These are phyloP conservation scores for Phaenicophaeus curvirostris DNA, from an alignment of 2,797 vertebrate genomes.

Conservation along the genomic window DNA sequence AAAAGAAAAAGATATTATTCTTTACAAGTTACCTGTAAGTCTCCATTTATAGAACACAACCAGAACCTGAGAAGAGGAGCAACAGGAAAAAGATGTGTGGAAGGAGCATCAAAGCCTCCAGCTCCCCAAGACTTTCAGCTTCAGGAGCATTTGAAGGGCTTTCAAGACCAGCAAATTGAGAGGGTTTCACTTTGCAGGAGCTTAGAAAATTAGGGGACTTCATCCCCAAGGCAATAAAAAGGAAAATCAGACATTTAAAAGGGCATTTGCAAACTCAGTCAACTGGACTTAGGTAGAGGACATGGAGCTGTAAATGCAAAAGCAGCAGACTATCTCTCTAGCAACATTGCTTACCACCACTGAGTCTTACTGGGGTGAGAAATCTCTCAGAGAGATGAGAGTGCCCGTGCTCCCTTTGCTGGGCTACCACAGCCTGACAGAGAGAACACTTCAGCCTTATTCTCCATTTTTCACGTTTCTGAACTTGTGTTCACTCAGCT, in stretches of 20 bases:
- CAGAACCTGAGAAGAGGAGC: background rate
- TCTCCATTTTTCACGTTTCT: background rate
- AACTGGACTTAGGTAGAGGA: background rate
- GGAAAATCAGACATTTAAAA: background rate
- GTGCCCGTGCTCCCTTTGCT: fast-evolving
- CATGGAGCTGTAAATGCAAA: background rate
- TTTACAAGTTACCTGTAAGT: background rate
- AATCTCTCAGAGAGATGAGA: background rate
- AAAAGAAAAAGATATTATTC: background rate
- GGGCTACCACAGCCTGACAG: background rate
- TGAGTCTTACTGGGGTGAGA: background rate
- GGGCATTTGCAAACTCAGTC: background rate
- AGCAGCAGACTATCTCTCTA: background rate
- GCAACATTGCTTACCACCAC: background rate
- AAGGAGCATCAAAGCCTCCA: background rate
- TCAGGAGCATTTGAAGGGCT: fast-evolving
- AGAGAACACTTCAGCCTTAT: background rate
- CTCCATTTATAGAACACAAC: background rate
- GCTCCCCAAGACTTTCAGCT: background rate
- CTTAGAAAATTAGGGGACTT: background rate
- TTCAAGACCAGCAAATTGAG: background rate
- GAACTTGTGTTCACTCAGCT: background rate
- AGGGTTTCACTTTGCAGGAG: background rate
- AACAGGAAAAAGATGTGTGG: background rate
- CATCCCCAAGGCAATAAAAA: background rate